These are phyloP conservation scores for Microcebus tavaratra DNA, from an alignment of 2,113 vertebrate species.

Conservation along the genomic window DNA sequence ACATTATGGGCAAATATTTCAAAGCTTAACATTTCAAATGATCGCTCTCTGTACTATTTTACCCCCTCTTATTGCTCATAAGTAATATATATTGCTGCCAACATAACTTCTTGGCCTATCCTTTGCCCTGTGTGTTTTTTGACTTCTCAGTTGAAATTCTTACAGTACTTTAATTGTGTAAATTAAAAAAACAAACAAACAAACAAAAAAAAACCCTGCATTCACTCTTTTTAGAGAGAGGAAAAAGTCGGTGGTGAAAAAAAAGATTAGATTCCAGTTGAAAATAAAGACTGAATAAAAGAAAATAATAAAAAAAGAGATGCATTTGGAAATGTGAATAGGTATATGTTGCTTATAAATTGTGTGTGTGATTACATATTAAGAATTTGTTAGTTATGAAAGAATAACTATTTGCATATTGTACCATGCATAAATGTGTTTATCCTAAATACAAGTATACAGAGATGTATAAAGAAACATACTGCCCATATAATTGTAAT, in stretches of 20 bases:
- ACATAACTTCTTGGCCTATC: constrained; percentile 63
- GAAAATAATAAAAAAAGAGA: constrained; percentile 10
- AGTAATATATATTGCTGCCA: constrained; percentile 60
- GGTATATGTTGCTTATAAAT: constrained; percentile 44
- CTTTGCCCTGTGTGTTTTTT: constrained; percentile 66
- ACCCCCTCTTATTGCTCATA: constrained; percentile 52
- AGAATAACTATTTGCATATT: constrained; percentile 24
- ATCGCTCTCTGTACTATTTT: constrained; percentile 31
- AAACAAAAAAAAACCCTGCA: background rate
- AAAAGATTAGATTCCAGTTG: constrained; percentile 43
- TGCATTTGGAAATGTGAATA: constrained; percentile 38
- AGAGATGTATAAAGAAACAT: background rate
- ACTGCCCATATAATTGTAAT: background rate
- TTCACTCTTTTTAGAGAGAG: background rate
- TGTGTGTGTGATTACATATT: constrained; percentile 47
- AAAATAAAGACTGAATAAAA: constrained; percentile 3
- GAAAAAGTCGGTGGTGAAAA: background rate
- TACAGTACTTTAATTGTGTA: constrained; percentile 70
- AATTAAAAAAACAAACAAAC: background rate
- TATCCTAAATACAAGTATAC: constrained; percentile 3
- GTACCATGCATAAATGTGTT: constrained; percentile 1
- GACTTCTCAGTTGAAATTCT: constrained; percentile 44
- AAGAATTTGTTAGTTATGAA: constrained; percentile 44
- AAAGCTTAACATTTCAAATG: constrained; percentile 74
- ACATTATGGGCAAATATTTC: constrained; percentile 78